Evolutionary conservation across 1,140 invertebrate genomes (phyloP), one percentile per base, ranked within the genome.

Genomic region (Drosophila asahinai): DNA sequence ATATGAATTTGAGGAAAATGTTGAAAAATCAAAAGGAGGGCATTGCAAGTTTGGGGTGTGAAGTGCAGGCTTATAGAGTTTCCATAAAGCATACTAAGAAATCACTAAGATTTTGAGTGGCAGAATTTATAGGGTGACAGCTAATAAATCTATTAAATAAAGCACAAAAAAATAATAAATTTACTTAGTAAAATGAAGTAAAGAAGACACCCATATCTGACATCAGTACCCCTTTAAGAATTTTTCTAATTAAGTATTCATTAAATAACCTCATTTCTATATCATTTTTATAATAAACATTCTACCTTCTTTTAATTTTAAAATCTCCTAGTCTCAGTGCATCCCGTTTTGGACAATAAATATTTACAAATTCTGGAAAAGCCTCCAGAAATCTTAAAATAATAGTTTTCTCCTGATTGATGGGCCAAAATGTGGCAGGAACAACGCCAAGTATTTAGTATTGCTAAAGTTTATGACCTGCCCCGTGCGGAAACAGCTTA

Each of bases 391-490:
- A 27, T 71, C 22, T 55, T 14, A 40, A 27, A 67, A 52, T 47
- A 67, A 68, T 38, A 67, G 45, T 55, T 22, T 14, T 0, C 2
- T n/a, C n/a, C 19, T 67, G 49, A 57, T 60, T 73, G 27, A 73
- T 73, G 47, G 40, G 30, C 43, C 40, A 47, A 12, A 45, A 15
- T 51, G 48, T 38, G 40, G 49, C 63, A 43, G 48, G n/a, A 60
- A 8, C 27, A 42, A 73, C 9, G 47, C 30, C 30, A 73, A 73
- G 40, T 74, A 73, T 73, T 74, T 45, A 14, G 52, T 61, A 38
- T 15, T 11, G 14, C 3, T 27, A 60, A 43, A 17, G 45, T 51
- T 33, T 59, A 51, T 49, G 12, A 38, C 36, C 17, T 12, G 40
- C 4, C 30, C 11, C 15, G 14, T 4, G 5, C 55, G 55, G 27